Evolutionary conservation across 2,113 vertebrate genomes (phyloP), one percentile per base, ranked within the genome.

Genomic region (Gambusia holbrooki): DNA sequence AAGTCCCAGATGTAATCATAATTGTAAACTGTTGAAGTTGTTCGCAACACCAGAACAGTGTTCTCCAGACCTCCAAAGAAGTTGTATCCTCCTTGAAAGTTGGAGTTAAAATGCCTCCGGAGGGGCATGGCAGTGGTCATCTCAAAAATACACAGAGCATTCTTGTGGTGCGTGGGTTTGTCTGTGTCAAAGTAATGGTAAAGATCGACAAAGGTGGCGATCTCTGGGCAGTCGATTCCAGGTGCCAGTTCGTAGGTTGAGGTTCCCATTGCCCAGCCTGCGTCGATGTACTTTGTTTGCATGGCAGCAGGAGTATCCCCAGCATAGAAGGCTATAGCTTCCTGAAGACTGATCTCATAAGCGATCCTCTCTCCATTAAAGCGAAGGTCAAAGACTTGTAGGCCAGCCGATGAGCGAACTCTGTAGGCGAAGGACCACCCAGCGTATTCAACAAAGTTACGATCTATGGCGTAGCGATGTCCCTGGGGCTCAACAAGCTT

Each of bases 1-100:
- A 97, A 95, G 85, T 99, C 97, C 97, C 96, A 98, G 87, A 98
- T 95, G 84, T 99, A 99, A 84, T 99, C 98, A 0, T 99, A 99
- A 87, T 98, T 98, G 90, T 98, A 97, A 85, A 98, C 97, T 0
- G 97, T 98, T 0, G 96, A 96, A 0, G 94, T 97, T 0, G 96
- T 96, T 58, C 97, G 92, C 60, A 99, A 30, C 61, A 99, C 96
- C 63, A 99, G 89, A 3, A 95, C 94, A 0, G 93, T 94, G 14
- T 95, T 97, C 73, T 95, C 92, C 40, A 99, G 85, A 0, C 97
- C 97, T 0, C 87, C 97, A 0, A 94, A 98, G 92, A 98, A 98
- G 74, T 95, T 90, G 93, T 94, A 98, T 0, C 95, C 94, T 0
- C 96, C 96, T 0, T 67, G 40, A 82, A 93, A 97, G 91, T 96